phyloP scores from a whole-genome alignment of 1,140 invertebrate genomes.

The Psix sp. region DNA sequence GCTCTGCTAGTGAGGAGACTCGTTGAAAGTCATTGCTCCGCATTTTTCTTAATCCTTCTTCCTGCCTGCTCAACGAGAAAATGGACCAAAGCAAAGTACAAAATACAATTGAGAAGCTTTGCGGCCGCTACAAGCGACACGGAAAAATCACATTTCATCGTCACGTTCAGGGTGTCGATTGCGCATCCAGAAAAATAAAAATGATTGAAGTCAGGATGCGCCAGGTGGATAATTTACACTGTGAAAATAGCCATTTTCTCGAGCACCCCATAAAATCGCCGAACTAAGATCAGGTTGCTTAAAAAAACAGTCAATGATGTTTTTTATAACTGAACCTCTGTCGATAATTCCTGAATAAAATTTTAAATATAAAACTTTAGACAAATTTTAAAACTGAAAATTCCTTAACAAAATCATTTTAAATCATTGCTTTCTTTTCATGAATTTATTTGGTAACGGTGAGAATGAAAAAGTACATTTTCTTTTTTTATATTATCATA shows the following conservation, averaged over 20 bases:
- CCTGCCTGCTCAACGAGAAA: not conserved
- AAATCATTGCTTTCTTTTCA: too few relatives aligned
- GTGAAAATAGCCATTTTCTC: conserved; percentile 21
- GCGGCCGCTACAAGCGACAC: conserved; percentile 19
- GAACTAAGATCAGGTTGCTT: conserved; percentile 11
- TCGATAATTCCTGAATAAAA: too few relatives aligned
- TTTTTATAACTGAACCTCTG: too few relatives aligned
- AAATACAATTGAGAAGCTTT: conserved; percentile 35
- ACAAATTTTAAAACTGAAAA: too few relatives aligned
- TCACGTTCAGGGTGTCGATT: conserved; percentile 30
- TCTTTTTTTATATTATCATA: too few relatives aligned
- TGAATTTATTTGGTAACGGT: too few relatives aligned
- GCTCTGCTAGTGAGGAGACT: conserved; percentile 64
- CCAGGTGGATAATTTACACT: conserved; percentile 40
- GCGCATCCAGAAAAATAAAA: conserved; percentile 39
- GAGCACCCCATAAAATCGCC: conserved; percentile 22
- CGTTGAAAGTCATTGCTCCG: conserved; percentile 65
- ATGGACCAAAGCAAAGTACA: not conserved
- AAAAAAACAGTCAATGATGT: conserved; percentile 24
- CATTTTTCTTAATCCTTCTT: conserved; percentile 66
- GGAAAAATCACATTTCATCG: conserved; percentile 43
- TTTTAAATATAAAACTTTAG: too few relatives aligned
- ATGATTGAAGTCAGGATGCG: conserved; percentile 27
- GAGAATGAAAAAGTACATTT: too few relatives aligned
- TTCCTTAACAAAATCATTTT: too few relatives aligned